These are phyloP conservation scores for Eclectus roratus DNA, from an alignment of 2,113 vertebrate genomes.

Conservation along the genomic window DNA sequence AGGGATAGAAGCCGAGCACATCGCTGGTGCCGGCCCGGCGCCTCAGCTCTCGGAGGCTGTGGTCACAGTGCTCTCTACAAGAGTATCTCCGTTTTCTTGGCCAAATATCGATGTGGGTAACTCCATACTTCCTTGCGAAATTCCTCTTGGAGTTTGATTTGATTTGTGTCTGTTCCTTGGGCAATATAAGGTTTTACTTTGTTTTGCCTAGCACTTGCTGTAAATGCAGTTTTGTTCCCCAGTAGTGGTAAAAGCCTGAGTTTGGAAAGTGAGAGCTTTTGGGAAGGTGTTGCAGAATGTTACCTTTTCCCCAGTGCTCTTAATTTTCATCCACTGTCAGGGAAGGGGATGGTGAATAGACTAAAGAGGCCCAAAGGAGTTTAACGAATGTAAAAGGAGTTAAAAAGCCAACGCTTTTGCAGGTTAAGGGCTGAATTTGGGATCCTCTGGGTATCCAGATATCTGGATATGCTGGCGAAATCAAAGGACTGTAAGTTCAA, in stretches of 20 bases:
- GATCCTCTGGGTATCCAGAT: not conserved
- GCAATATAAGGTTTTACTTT: not conserved
- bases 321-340: not conserved
- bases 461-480: not conserved
- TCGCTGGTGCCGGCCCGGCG: rapidly evolving
- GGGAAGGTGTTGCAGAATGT: not conserved
- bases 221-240: not conserved
- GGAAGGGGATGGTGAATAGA: not conserved
- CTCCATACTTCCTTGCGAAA: constrained; percentile 27
- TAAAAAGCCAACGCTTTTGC: not conserved
- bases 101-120: not conserved
- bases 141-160: not conserved
- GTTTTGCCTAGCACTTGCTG: not conserved
- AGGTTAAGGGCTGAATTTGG: not conserved
- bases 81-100: not conserved
- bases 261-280: not conserved
- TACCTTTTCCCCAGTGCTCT: not conserved
- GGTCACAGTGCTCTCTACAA: not conserved
- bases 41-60: rapidly evolving
- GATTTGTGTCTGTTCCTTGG: not conserved
- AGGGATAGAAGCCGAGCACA: rapidly evolving
- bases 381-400: not conserved
- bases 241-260: not conserved
- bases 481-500: constrained; percentile 49
- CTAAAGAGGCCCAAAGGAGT: not conserved